phyloP scores from a whole-genome alignment of 2,888 invertebrate genomes.

The Cephonodes hylas region DNA sequence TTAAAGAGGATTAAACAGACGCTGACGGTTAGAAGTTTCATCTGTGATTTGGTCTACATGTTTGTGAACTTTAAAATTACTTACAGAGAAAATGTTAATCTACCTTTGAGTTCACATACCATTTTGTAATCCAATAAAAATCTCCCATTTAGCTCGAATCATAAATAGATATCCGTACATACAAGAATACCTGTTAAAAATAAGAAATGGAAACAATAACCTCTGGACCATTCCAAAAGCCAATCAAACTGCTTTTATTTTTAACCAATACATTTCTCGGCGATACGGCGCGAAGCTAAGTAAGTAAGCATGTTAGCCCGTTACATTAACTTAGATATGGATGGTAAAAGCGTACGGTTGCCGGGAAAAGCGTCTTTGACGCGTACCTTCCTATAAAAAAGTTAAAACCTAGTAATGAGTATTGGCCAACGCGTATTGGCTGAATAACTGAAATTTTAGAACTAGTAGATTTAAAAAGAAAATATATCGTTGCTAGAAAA shows the following conservation, averaged over 20 bases:
- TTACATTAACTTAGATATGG: background rate
- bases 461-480: background rate
- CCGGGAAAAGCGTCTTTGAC: background rate
- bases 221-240: background rate
- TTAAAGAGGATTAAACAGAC: no score
- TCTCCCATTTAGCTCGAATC: no score
- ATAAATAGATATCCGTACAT: no score
- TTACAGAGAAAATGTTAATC: no score
- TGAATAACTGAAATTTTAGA: background rate
- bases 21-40: no score
- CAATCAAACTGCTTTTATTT: background rate
- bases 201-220: no score
- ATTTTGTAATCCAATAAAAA: no score
- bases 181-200: no score
- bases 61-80: no score
- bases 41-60: no score
- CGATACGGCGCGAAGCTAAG: background rate
- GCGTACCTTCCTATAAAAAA: background rate
- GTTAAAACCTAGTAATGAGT: background rate
- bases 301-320: slow-evolving; percentile 4
- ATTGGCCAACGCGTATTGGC: background rate
- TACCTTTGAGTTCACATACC: no score
- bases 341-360: slow-evolving; percentile 1
- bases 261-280: background rate
- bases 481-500: no score